These are phyloP conservation scores for Xylota sylvarum DNA, from an alignment of 2,888 invertebrate species.

Conservation along the genomic window DNA sequence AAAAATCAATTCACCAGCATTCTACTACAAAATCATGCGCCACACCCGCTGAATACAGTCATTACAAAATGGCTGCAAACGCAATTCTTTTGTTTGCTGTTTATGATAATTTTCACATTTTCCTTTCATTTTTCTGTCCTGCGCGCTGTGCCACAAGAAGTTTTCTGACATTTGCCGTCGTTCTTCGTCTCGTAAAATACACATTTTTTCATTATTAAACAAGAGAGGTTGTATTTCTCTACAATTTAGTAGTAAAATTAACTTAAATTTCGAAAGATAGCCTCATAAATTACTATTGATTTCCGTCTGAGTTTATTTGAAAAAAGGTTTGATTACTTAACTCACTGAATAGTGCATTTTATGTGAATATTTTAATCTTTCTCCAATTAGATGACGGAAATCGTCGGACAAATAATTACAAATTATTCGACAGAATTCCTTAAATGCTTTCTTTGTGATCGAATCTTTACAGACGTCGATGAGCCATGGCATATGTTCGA, in stretches of 20 bases:
- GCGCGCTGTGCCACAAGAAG: constrained; percentile 35
- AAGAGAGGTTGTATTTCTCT: neutral
- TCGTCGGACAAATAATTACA: constrained; percentile 41
- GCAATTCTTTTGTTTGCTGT: neutral
- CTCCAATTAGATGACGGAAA: constrained; percentile 59
- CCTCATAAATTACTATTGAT: neutral
- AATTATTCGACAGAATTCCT: constrained; percentile 59
- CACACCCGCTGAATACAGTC: constrained; percentile 59
- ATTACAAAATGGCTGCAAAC: constrained; percentile 54
- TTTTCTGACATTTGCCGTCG: constrained; percentile 61
- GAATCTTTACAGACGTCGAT: constrained; percentile 67
- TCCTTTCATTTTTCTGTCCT: constrained; percentile 35
- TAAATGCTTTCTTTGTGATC: constrained; percentile 77
- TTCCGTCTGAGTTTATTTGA: too few relatives aligned
- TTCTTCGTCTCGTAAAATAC: constrained; percentile 2
- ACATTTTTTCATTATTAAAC: constrained; percentile 26
- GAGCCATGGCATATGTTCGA: constrained; percentile 75
- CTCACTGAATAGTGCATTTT: too few relatives aligned
- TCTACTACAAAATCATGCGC: constrained; percentile 52
- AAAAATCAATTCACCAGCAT: neutral
- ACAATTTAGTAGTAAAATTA: constrained; percentile 5
- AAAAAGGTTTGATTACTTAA: too few relatives aligned
- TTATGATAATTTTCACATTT: neutral
- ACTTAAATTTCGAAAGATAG: neutral
- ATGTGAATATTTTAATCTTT: neutral